phyloP scores from a whole-genome alignment of 2,797 vertebrate genomes.

The Leptoclinus maculatus region DNA sequence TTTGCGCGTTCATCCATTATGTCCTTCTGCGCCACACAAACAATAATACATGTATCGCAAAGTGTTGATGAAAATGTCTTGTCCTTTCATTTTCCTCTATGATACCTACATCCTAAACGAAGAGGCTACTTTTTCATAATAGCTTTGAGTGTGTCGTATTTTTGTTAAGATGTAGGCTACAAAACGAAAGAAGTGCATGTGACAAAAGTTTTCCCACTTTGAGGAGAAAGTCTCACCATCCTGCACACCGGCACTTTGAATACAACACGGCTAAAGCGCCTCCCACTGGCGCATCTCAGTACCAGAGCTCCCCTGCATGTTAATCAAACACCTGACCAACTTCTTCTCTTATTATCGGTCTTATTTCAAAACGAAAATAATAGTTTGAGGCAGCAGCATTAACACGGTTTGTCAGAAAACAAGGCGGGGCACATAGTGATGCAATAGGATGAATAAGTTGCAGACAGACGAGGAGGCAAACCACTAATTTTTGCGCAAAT shows the following conservation, averaged over 20 bases:
- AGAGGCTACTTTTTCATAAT: background rate
- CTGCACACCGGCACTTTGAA: constrained; percentile 67
- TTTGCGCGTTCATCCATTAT: background rate
- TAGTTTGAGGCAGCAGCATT: background rate
- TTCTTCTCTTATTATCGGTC: background rate
- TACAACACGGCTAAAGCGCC: constrained; percentile 95
- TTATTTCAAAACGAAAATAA: background rate
- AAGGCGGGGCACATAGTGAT: no score
- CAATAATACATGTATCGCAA: background rate
- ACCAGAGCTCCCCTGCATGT: constrained; percentile 34
- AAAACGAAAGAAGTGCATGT: constrained; percentile 74
- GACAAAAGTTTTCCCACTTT: constrained; percentile 78
- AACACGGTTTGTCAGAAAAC: background rate
- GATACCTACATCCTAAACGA: background rate
- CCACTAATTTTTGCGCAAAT: background rate
- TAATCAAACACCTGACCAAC: constrained; percentile 35
- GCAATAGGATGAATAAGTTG: background rate
- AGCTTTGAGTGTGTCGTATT: background rate
- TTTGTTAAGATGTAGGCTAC: constrained; percentile 1
- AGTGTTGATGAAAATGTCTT: background rate
- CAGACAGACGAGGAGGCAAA: background rate
- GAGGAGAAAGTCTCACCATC: constrained; percentile 59
- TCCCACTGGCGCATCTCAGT: constrained; percentile 86
- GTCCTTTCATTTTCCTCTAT: background rate
- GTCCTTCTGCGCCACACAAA: constrained; percentile 7